Evolutionary conservation across 2,797 vertebrate genomes (phyloP).

Genomic region (Propithecus deckenii): DNA sequence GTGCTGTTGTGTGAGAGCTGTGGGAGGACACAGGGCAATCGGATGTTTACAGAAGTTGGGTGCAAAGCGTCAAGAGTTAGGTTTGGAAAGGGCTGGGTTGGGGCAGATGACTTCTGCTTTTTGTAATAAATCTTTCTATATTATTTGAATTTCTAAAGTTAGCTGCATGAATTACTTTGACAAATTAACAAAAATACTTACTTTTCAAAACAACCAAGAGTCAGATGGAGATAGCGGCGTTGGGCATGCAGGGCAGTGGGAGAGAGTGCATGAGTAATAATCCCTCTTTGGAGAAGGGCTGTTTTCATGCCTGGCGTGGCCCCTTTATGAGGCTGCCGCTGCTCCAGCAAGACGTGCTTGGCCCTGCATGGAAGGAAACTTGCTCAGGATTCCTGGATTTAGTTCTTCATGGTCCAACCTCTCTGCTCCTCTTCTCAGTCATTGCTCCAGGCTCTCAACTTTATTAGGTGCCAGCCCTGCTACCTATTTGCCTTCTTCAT

Average conservation of each 20-base stretch:
- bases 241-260: not conserved
- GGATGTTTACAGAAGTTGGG: not conserved
- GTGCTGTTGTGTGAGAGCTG: not conserved
- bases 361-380: not conserved
- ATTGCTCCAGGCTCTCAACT: not conserved
- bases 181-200: slow-evolving; percentile 12
- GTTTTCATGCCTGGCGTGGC: not conserved
- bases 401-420: not conserved
- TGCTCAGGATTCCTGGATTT: not conserved
- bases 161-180: slow-evolving; percentile 3
- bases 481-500: not conserved
- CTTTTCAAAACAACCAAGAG: slow-evolving; percentile 11
- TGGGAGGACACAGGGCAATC: not conserved
- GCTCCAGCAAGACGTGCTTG: not conserved
- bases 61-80: not conserved
- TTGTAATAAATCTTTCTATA: not conserved
- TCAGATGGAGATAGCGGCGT: not conserved
- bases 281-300: not conserved
- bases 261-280: slow-evolving; percentile 25
- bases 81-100: not conserved
- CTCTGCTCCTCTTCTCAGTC: not conserved
- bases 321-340: not conserved
- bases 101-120: not conserved
- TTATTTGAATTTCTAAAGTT: slow-evolving; percentile 33
- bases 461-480: not conserved